Evolutionary conservation across 2,113 vertebrate species (phyloP).

Genomic region (Oncorhynchus clarkii): DNA sequence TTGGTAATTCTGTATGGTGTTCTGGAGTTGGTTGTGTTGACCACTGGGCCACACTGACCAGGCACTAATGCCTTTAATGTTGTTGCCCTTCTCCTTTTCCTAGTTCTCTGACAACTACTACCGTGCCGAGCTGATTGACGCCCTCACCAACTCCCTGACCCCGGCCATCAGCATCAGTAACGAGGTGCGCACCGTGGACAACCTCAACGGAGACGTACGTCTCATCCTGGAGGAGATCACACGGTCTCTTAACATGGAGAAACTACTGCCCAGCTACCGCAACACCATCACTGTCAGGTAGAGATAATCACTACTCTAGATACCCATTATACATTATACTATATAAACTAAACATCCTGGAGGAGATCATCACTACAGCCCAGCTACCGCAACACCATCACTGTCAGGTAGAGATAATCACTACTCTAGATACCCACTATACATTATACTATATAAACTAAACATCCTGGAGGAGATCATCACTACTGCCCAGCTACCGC

Average conservation of each 20-base stretch:
- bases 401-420: conserved; percentile 81
- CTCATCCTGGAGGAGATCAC: conserved; percentile 98
- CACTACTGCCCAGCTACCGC: conserved; percentile 94
- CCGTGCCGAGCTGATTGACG: conserved; percentile 94
- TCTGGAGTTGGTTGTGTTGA: too few species aligned
- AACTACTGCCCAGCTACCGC: conserved; percentile 94
- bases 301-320: neutral
- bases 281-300: conserved; percentile 97
- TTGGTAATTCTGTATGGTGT: too few species aligned
- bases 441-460: too few species aligned
- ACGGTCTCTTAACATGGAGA: conserved; percentile 97
- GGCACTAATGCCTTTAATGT: neutral
- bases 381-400: conserved; percentile 96
- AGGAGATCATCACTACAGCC: conserved; percentile 96
- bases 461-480: conserved; percentile 93
- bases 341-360: conserved; percentile 73
- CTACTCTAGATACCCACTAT: neutral
- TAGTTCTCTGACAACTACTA: conserved; percentile 99
- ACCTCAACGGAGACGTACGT: conserved; percentile 87
- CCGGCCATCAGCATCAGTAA: conserved; percentile 96
- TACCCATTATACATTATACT: too few species aligned
- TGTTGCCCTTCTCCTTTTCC: conserved; percentile 17
- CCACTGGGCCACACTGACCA: neutral
- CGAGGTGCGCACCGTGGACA: conserved; percentile 92
- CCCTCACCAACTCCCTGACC: conserved; percentile 94